phyloP scores from a whole-genome alignment of 2,797 vertebrate species.

The Fistularia tabacaria region DNA sequence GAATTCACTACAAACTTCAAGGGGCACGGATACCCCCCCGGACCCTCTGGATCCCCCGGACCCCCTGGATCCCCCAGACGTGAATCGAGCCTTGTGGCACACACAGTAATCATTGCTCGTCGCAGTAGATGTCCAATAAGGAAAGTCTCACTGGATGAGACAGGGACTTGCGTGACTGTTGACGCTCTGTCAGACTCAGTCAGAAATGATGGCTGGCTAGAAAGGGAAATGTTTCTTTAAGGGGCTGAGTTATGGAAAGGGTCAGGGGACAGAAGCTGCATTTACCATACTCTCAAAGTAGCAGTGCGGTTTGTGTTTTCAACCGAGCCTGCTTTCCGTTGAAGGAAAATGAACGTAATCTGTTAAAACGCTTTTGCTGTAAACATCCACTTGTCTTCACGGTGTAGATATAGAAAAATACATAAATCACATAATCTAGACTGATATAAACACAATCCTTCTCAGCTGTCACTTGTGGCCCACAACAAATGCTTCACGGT shows the following conservation, averaged over 20 bases:
- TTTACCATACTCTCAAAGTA: too few relatives aligned
- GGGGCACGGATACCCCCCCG: slow-evolving; percentile 32
- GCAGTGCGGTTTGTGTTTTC: too few relatives aligned
- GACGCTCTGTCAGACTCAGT: slow-evolving; percentile 26
- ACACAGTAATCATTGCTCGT: slow-evolving; percentile 1
- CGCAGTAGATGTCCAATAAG: slow-evolving; percentile 9
- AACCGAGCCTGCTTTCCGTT: too few relatives aligned
- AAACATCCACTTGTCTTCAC: too few relatives aligned
- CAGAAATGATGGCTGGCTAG: slow-evolving; percentile 10
- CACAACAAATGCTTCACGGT: too few relatives aligned
- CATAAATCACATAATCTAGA: too few relatives aligned
- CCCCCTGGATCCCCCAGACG: not conserved
- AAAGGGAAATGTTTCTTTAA: slow-evolving; percentile 17
- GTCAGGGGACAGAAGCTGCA: slow-evolving; percentile 4
- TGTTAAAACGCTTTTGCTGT: too few relatives aligned
- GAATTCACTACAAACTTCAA: slow-evolving; percentile 37
- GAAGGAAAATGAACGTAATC: too few relatives aligned
- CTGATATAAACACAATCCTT: too few relatives aligned
- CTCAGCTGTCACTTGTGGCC: too few relatives aligned
- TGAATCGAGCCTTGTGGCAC: slow-evolving; percentile 24
- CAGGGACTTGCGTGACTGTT: slow-evolving; percentile 10
- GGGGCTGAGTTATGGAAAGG: slow-evolving; percentile 14
- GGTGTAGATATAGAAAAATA: too few relatives aligned
- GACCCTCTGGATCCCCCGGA: not conserved
- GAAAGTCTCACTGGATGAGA: slow-evolving; percentile 21